phyloP scores from a whole-genome alignment of 2,113 vertebrate genomes.

The Pluvialis apricaria region DNA sequence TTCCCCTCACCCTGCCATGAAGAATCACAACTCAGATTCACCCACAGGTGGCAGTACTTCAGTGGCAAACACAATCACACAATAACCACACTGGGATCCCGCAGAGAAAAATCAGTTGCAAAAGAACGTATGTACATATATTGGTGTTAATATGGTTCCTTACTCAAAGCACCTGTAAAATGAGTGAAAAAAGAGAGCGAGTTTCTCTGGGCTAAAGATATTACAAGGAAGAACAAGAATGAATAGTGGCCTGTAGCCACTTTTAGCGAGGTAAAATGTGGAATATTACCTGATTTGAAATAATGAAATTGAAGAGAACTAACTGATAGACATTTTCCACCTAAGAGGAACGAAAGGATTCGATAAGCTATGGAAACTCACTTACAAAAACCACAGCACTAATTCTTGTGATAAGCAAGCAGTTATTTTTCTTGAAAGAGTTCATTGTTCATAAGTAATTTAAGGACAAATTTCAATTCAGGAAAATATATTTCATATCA shows the following conservation, averaged over 20 bases:
- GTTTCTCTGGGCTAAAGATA: not conserved
- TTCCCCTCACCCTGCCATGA: not conserved
- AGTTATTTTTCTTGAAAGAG: slow-evolving; percentile 60
- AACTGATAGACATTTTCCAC: slow-evolving; percentile 42
- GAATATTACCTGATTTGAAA: slow-evolving; percentile 51
- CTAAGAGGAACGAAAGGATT: slow-evolving; percentile 63
- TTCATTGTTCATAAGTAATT: slow-evolving; percentile 66
- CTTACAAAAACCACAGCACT: slow-evolving; percentile 57
- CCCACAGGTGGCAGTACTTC: slow-evolving; percentile 43
- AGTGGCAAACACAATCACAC: not conserved
- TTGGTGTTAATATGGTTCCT: not conserved
- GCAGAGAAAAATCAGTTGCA: not conserved
- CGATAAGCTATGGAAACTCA: slow-evolving; percentile 63
- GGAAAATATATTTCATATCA: slow-evolving; percentile 64
- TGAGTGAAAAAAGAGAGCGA: not conserved
- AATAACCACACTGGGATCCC: fast-evolving
- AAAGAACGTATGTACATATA: not conserved
- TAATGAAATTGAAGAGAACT: slow-evolving; percentile 44
- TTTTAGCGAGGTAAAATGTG: slow-evolving; percentile 30
- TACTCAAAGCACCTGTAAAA: not conserved
- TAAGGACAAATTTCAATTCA: slow-evolving; percentile 72
- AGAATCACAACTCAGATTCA: not conserved
- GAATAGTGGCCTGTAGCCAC: slow-evolving; percentile 50
- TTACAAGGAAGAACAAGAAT: slow-evolving; percentile 43
- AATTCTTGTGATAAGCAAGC: slow-evolving; percentile 69